A percentile compares a stretch with the other conserved stretches of the same genome.
Conservation (phyloP, 2,797 vertebrate genomes). For the Tamandua tetradactyla region DNA sequence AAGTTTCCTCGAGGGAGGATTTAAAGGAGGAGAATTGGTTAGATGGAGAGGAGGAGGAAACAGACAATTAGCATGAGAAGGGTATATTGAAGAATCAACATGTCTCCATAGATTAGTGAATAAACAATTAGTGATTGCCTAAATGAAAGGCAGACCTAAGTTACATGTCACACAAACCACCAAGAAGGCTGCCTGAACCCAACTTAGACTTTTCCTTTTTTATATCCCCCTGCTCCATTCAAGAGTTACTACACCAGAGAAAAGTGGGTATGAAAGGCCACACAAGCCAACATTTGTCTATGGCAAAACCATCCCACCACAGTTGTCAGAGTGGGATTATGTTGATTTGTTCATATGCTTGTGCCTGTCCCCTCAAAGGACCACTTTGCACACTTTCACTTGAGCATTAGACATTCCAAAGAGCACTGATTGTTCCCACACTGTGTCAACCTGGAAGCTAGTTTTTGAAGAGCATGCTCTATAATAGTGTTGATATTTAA, state of each 20-base stretch:
- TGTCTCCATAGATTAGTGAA: neutral
- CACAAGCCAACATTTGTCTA: neutral
- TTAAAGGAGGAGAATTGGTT: neutral
- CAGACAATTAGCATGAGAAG: neutral
- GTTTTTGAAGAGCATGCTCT: slow-evolving; percentile 50
- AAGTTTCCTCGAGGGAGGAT: neutral
- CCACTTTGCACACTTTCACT: neutral
- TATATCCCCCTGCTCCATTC: neutral
- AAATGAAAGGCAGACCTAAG: neutral
- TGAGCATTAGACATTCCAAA: neutral
- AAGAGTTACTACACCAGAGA: neutral
- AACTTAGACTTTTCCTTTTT: neutral
- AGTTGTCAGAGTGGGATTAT: neutral
- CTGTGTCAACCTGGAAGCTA: neutral
- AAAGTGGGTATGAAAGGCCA: neutral
- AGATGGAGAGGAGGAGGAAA: neutral
- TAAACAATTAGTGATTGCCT: neutral
- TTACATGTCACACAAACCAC: neutral
- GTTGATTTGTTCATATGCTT: neutral
- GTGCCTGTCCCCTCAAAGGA: neutral
- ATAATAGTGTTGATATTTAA: slow-evolving; percentile 71
- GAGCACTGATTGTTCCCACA: slow-evolving; percentile 39
- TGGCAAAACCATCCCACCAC: neutral
- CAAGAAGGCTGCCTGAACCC: neutral
- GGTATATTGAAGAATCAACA: neutral